These are phyloP conservation scores for Folsomia candida DNA, from an alignment of 2,888 invertebrate species.

Conservation along the genomic window DNA sequence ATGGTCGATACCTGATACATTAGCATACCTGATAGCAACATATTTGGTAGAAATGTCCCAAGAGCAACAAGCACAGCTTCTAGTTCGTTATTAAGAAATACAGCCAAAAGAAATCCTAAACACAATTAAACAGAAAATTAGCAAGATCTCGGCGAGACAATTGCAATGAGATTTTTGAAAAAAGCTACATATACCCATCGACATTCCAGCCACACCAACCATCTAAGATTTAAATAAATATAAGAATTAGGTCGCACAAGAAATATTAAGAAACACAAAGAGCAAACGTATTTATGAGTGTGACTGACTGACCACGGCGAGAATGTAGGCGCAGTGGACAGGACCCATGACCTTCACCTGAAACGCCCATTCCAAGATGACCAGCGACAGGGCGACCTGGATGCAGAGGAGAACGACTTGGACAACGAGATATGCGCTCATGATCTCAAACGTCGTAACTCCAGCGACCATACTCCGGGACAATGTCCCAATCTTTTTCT, in stretches of 20 bases:
- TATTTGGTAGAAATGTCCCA: no score
- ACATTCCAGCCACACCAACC: not conserved
- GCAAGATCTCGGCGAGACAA: no score
- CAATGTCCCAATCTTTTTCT: conserved; percentile 44
- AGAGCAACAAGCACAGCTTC: not conserved
- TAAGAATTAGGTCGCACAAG: no score
- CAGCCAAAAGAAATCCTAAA: not conserved
- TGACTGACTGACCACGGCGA: no score
- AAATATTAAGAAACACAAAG: no score
- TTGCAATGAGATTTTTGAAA: no score
- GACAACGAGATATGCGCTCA: conserved; percentile 87
- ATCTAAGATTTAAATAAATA: no score
- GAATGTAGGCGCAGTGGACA: conserved; percentile 74
- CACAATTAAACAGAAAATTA: no score
- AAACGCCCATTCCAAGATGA: conserved; percentile 87
- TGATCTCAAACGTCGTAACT: conserved; percentile 83
- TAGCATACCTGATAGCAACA: no score
- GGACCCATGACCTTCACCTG: conserved; percentile 86
- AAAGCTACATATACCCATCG: no score
- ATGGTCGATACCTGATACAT: no score
- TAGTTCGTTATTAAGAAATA: not conserved
- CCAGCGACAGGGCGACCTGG: conserved; percentile 82
- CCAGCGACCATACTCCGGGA: conserved; percentile 58
- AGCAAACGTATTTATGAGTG: no score
- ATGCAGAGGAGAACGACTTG: conserved; percentile 90